Evolutionary conservation across 1,140 invertebrate genomes (phyloP), one percentile per base, ranked within the genome.

Genomic region (Bombus waltoni): DNA sequence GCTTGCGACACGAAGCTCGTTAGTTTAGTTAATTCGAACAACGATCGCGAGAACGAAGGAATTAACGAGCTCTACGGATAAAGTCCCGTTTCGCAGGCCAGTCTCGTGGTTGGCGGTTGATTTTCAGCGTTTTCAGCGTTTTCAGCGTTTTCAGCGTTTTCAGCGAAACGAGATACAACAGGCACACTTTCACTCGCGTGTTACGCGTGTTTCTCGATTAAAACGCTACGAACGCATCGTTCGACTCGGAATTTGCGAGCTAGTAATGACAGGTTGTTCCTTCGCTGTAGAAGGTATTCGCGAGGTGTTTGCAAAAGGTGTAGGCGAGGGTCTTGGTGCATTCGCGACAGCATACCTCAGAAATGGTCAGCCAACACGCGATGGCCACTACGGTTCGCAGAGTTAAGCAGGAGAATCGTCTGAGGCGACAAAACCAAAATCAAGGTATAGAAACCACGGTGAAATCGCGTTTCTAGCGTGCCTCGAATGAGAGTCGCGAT

Each of bases 291-390:
- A 40, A 42, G 2, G 22, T 11, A 59, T 35, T 11, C 44, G 77
- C 22, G 47, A 44, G 76, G 71, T 35, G 68, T 57, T 81, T 8
- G 47, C 70, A 68, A 57, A 22, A 76, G 3, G 47, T 44, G 42
- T 72, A 59, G 80, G 53, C 66, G 75, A 68, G 44, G 83, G 70
- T 79, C 57, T 47, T n/a, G 72, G 59, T 72, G 70, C n/a, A 65
- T 86, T 85, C 42, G 77, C 38, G 84, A 75, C 74, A 81, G 81
- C 42, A 91, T 88, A 47, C 72, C 77, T 90, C 83, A 92, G 91
- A 94, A 66, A 94, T 94, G 94, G 94, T 95, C 87, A 95, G 94
- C 91, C 94, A 94, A 94, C 92, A 92, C 93, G 93, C 94, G 81
- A 94, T 94, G 93, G 94, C 93, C 74, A 94, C 92, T 57, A 94